These are phyloP conservation scores for Habroteleia sp. DNA, from an alignment of 2,888 invertebrate genomes.

Conservation along the genomic window DNA sequence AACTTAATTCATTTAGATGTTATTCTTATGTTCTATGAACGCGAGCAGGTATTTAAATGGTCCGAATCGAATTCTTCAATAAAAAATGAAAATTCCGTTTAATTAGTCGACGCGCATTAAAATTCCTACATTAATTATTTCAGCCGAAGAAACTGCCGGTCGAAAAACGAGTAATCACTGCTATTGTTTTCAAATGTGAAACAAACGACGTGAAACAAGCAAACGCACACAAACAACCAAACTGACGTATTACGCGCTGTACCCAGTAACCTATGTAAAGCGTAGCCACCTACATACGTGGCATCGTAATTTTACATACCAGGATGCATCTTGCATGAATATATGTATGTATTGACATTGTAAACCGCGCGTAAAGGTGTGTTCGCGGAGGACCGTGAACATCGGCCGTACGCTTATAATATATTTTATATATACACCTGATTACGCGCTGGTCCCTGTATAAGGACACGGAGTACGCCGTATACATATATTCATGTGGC, in stretches of 20 bases:
- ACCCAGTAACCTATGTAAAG: slow-evolving; percentile 64
- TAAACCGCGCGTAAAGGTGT: slow-evolving; percentile 67
- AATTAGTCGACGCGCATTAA: too few species aligned
- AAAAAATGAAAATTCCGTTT: too few species aligned
- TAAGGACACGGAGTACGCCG: slow-evolving; percentile 60
- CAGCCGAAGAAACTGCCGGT: not conserved
- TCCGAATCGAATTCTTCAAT: too few species aligned
- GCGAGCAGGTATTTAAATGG: too few species aligned
- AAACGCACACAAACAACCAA: slow-evolving; percentile 2
- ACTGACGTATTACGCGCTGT: slow-evolving; percentile 38
- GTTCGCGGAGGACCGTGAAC: slow-evolving; percentile 61
- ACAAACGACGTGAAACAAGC: slow-evolving; percentile 15
- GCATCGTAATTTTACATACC: slow-evolving; percentile 59
- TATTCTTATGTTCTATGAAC: too few species aligned
- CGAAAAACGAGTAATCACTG: slow-evolving; percentile 1
- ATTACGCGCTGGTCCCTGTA: slow-evolving; percentile 62
- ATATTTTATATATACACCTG: slow-evolving; percentile 65
- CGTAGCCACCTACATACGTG: slow-evolving; percentile 58
- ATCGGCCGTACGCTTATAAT: slow-evolving; percentile 58
- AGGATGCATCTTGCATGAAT: slow-evolving; percentile 61
- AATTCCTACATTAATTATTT: not conserved
- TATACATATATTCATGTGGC: slow-evolving; percentile 66
- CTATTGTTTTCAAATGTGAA: slow-evolving; percentile 22
- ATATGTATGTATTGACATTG: slow-evolving; percentile 65
- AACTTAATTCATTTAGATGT: too few species aligned